These are phyloP conservation scores for Goniozus legneri DNA, from an alignment of 1,140 invertebrate species.

Conservation along the genomic window DNA sequence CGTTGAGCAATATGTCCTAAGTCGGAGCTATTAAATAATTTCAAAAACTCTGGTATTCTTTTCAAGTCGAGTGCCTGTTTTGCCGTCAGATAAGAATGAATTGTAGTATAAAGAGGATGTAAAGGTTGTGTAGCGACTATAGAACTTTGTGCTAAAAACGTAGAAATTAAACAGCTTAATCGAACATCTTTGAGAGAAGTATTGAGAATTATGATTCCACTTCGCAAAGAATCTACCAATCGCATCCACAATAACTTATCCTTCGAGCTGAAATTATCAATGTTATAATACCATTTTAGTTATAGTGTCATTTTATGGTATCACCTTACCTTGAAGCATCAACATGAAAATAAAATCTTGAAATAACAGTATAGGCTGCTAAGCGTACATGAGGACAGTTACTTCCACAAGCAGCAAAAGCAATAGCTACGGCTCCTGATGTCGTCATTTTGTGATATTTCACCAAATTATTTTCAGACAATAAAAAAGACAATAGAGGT, in stretches of 20 bases:
- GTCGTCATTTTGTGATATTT: conserved; percentile 64
- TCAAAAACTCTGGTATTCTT: conserved; percentile 74
- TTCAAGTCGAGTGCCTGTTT: conserved; percentile 66
- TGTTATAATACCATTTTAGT: not conserved
- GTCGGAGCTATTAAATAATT: conserved; percentile 68
- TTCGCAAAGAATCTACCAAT: conserved; percentile 53
- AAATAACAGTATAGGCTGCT: conserved; percentile 64
- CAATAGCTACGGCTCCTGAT: conserved; percentile 63
- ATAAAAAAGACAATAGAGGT: conserved; percentile 63
- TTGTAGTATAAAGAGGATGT: conserved; percentile 63
- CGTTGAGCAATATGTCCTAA: conserved; percentile 60
- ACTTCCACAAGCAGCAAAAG: conserved; percentile 63
- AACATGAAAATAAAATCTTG: conserved; percentile 65
- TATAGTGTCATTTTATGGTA: too few species aligned
- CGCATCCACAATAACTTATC: conserved; percentile 54
- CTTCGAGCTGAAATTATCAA: conserved; percentile 39
- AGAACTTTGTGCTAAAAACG: conserved; percentile 67
- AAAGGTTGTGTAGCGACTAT: conserved; percentile 64
- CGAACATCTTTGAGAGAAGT: conserved; percentile 48
- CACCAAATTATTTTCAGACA: conserved; percentile 63
- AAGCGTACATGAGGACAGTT: conserved; percentile 58
- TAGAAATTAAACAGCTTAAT: conserved; percentile 64
- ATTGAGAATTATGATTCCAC: conserved; percentile 46
- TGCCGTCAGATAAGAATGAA: conserved; percentile 69
- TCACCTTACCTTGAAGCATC: conserved; percentile 60